A percentile compares a stretch with the other conserved stretches of the same genome.
Evolutionary conservation across 2,888 invertebrate species (phyloP).

Genomic region (Cantharis rufa): DNA sequence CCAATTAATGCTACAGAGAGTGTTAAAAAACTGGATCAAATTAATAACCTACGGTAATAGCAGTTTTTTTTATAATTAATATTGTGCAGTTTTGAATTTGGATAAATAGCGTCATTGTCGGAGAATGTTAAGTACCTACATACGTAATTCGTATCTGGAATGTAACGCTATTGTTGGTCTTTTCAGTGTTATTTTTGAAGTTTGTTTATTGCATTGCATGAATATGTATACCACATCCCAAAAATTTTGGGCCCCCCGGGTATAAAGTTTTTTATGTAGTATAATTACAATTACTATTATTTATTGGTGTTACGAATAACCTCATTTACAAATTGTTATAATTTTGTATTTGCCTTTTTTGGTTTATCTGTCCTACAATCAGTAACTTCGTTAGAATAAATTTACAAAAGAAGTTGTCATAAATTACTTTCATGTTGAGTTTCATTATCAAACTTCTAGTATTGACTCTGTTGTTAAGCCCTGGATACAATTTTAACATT

Average conservation of each 20-base stretch:
- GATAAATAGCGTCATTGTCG: not conserved
- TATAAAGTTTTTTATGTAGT: not conserved
- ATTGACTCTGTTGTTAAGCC: not conserved
- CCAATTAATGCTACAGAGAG: not conserved
- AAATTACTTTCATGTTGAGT: not conserved
- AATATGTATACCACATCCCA: not conserved
- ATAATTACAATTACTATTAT: not conserved
- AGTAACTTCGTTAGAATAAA: not conserved
- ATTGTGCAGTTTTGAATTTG: not conserved
- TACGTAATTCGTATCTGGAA: not conserved
- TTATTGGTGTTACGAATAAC: not conserved
- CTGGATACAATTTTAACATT: not conserved
- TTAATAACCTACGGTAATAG: not conserved
- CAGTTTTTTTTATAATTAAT: not conserved
- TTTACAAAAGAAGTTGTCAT: not conserved
- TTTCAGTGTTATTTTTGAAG: not conserved
- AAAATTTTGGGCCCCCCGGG: not conserved
- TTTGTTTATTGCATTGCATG: not conserved
- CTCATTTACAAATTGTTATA: not conserved
- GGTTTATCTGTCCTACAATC: not conserved
- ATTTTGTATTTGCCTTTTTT: not conserved
- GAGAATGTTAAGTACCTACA: not conserved
- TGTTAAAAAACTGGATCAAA: not conserved
- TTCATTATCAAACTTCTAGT: not conserved
- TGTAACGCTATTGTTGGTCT: not conserved